Evolutionary conservation across 2,797 vertebrate genomes (phyloP).

Genomic region (Hafferia zeledoni): DNA sequence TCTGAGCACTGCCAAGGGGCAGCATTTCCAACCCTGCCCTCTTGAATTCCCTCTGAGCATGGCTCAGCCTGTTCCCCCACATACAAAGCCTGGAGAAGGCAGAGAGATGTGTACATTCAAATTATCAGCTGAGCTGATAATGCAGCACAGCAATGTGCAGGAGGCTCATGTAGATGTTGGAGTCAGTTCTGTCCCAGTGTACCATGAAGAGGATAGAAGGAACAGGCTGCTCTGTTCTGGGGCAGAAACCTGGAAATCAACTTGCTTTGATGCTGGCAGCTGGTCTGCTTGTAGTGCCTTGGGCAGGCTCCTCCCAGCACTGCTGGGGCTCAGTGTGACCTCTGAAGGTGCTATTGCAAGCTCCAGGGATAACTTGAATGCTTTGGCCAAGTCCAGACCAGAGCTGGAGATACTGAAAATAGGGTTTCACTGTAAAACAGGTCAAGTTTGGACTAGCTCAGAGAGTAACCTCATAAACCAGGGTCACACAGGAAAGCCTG

Average conservation of each 20-base stretch:
- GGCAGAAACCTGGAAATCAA: background rate
- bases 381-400: background rate
- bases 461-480: background rate
- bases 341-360: rapidly evolving
- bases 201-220: background rate
- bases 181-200: background rate
- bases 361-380: background rate
- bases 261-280: background rate
- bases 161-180: background rate
- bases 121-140: background rate
- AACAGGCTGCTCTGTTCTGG: background rate
- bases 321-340: background rate
- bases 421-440: background rate
- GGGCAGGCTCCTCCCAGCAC: background rate
- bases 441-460: background rate
- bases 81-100: background rate
- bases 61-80: background rate
- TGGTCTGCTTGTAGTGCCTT: background rate
- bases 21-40: background rate
- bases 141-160: rapidly evolving
- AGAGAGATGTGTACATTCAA: background rate
- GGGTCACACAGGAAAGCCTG: background rate
- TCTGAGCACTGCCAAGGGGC: background rate
- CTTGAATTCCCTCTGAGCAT: background rate
- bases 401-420: background rate